Conservation (phyloP, 1,140 invertebrate genomes). For the Zaprionus vittiger region DNA sequence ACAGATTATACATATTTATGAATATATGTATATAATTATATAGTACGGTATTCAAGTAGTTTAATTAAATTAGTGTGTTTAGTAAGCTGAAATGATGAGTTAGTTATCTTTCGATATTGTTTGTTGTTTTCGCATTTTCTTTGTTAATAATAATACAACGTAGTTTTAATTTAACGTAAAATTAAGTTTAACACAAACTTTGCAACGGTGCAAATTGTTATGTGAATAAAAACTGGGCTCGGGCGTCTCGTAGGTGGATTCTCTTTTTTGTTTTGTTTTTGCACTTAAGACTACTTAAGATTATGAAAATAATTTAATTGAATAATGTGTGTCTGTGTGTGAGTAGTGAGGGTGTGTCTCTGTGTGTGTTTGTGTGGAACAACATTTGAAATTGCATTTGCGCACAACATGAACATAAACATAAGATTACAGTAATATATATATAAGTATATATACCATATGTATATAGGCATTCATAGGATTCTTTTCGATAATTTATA, state of each 20-base stretch:
- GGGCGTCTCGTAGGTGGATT: slow-evolving; percentile 56
- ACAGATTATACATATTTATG: slow-evolving; percentile 69
- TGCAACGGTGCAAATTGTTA: slow-evolving; percentile 26
- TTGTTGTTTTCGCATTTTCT: background rate
- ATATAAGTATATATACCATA: slow-evolving; percentile 29
- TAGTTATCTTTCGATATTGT: slow-evolving; percentile 16
- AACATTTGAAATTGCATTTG: slow-evolving; percentile 34
- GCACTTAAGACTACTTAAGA: slow-evolving; percentile 53
- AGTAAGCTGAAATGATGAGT: slow-evolving; percentile 40
- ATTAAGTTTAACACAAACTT: slow-evolving; percentile 41
- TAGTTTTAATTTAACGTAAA: slow-evolving; percentile 30
- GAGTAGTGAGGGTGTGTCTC: slow-evolving; percentile 46
- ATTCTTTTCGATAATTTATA: slow-evolving; percentile 27
- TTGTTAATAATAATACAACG: slow-evolving; percentile 42
- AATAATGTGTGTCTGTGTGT: slow-evolving; percentile 47
- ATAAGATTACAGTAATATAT: slow-evolving; percentile 10
- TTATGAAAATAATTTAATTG: slow-evolving; percentile 58
- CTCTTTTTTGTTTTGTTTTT: slow-evolving; percentile 22
- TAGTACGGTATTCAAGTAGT: slow-evolving; percentile 12
- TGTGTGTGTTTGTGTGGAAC: slow-evolving; percentile 41
- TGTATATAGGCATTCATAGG: slow-evolving; percentile 24
- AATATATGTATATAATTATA: slow-evolving; percentile 39
- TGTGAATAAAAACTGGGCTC: slow-evolving; percentile 52
- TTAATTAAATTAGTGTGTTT: slow-evolving; percentile 30
- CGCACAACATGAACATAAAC: slow-evolving; percentile 51